A percentile compares a stretch with the other conserved stretches of the same genome.
Conservation (phyloP, 1,140 invertebrate genomes). For the Drosophila quadrilineata region DNA sequence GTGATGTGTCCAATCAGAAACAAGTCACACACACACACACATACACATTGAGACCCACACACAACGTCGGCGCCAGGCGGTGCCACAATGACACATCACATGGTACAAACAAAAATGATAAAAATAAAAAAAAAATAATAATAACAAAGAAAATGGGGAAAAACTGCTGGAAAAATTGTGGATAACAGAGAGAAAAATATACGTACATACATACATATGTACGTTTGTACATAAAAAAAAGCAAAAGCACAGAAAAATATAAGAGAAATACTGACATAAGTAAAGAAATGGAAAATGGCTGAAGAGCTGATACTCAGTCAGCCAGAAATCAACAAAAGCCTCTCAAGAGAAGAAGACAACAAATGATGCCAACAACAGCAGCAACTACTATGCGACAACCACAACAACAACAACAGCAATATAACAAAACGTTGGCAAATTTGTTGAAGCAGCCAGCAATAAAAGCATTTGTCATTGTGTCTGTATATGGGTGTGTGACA, state of each 20-base stretch:
- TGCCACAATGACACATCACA: slow-evolving; percentile 9
- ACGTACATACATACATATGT: neutral
- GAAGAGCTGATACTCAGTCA: slow-evolving; percentile 48
- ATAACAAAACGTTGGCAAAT: slow-evolving; percentile 25
- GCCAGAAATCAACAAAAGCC: slow-evolving; percentile 73
- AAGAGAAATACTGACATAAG: slow-evolving; percentile 8
- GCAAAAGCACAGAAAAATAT: neutral
- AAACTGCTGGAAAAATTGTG: neutral
- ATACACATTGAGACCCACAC: slow-evolving; percentile 4
- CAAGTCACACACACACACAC: slow-evolving; percentile 31
- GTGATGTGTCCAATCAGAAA: slow-evolving; percentile 74
- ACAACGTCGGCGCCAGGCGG: too few relatives aligned
- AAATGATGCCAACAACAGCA: slow-evolving; percentile 18
- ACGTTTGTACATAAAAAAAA: slow-evolving; percentile 15
- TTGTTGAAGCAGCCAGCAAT: slow-evolving; percentile 26
- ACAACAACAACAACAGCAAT: neutral
- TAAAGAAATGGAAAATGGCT: slow-evolving; percentile 20
- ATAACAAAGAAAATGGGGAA: slow-evolving; percentile 7
- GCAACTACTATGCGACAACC: neutral
- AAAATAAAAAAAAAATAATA: slow-evolving; percentile 15
- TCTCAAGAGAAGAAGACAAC: slow-evolving; percentile 57
- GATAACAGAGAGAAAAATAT: neutral
- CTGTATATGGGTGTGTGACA: slow-evolving; percentile 2
- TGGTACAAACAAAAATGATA: slow-evolving; percentile 22
- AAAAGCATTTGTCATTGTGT: slow-evolving; percentile 19